Base-by-base conservation (phyloP, 1,140 invertebrate species). In the Latrodectus geometricus region DNA sequence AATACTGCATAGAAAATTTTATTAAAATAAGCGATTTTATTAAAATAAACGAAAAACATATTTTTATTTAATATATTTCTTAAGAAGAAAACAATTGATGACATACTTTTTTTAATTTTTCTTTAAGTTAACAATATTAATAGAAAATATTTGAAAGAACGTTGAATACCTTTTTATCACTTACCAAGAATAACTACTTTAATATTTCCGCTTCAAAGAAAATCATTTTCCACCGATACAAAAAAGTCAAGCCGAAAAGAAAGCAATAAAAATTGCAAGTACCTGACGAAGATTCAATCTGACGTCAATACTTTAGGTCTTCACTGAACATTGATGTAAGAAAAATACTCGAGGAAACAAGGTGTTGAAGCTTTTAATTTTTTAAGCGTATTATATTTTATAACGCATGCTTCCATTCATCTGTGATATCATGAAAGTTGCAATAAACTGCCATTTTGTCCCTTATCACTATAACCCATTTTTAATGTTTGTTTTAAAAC, bases 201-300 rank as follows among this genome's bases (percentile, higher is more conserved):
- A 70, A 81, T 81, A 68, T 81, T 81, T 81, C 78, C 78, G 78
- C 15, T 14, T 48, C 48, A 68, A 79, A 49, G 65, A 79, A 79
- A 79, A 54, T 15, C 23, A 35, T 23, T 35, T 23, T 35, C 9
- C 78, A 48, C 3, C 65, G 35, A 20, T 3, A 35, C 35, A 35
- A 35, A 35, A 35, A 35, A 35, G 1, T 21, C 15, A 2, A 35
- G 15, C 61, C 61, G 66, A 81, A 70, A 81, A 17, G 11, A 50
- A 48, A 65, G n/a, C 52, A 56, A 82, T 73, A 73, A 82, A 73
- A 80, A 49, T 49, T 70, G 2, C 35, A 50, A 52, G 52, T 69
- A 74, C 80, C 80, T 73, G 70, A 82, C 69, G 17, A 65, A 82
- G 80, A 82, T 73, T 82, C 69, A 82, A 82, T 82, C 80, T 82